A percentile compares a stretch with the other conserved stretches of the same genome.
phyloP scores from a whole-genome alignment of 2,888 invertebrate species.

The Augiades crinisus region DNA sequence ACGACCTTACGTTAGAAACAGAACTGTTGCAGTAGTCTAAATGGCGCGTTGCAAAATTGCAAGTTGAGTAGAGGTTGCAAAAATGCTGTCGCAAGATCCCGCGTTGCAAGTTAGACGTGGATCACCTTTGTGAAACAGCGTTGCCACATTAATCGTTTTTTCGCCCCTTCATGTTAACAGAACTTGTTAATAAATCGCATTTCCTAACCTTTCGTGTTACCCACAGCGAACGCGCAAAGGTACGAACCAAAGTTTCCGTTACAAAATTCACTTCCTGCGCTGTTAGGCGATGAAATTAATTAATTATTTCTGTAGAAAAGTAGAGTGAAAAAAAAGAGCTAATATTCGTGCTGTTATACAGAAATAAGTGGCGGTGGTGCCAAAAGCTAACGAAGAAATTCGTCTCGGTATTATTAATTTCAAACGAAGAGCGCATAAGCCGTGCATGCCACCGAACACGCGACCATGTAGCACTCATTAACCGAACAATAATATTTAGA shows the following conservation, averaged over 20 bases:
- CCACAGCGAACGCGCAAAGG: slow-evolving; percentile 50
- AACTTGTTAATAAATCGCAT: slow-evolving; percentile 61
- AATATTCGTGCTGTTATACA: no score
- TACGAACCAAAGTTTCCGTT: slow-evolving; percentile 58
- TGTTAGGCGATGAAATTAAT: not conserved
- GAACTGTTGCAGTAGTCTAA: slow-evolving; percentile 45
- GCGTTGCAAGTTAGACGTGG: slow-evolving; percentile 62
- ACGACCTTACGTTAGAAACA: slow-evolving; percentile 51
- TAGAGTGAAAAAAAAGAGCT: slow-evolving; percentile 21
- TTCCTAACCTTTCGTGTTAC: slow-evolving; percentile 56
- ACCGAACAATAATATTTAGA: slow-evolving; percentile 42
- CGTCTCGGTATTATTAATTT: no score
- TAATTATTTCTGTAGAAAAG: not conserved
- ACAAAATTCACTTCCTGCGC: slow-evolving; percentile 53
- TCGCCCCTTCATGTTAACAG: slow-evolving; percentile 63
- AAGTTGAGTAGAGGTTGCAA: slow-evolving; percentile 50
- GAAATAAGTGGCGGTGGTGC: no score
- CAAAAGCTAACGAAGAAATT: no score
- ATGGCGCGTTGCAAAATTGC: slow-evolving; percentile 53
- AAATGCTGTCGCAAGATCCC: slow-evolving; percentile 67
- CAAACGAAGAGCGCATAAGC: slow-evolving; percentile 7
- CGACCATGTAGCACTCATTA: slow-evolving; percentile 23
- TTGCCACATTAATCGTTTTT: slow-evolving; percentile 63
- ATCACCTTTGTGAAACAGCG: slow-evolving; percentile 64
- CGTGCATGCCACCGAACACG: slow-evolving; percentile 5